Percentiles rank a stretch among this genome's conserved stretches.
These are phyloP conservation scores for Bufotes viridis DNA, from an alignment of 2,797 vertebrate genomes.

Conservation along the genomic window DNA sequence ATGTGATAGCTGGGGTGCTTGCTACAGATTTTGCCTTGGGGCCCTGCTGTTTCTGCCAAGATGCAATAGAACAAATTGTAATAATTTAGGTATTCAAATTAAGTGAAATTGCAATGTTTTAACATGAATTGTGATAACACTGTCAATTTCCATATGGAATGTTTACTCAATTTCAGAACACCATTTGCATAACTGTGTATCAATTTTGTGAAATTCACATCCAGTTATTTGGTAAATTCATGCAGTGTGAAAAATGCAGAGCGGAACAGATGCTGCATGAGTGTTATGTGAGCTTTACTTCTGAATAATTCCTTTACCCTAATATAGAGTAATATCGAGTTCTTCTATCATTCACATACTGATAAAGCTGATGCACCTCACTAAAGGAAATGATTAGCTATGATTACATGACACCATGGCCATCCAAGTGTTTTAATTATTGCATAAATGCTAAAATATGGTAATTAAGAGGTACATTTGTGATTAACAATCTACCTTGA, in stretches of 20 bases:
- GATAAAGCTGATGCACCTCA: constrained; percentile 12
- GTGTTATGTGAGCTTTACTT: constrained; percentile 20
- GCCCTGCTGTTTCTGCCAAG: neutral
- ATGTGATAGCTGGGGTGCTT: neutral
- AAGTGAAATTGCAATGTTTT: neutral
- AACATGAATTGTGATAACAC: constrained; percentile 1
- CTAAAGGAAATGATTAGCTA: constrained; percentile 30
- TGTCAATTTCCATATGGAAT: constrained; percentile 23
- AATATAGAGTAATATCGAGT: neutral
- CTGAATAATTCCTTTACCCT: constrained; percentile 5
- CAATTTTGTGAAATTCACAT: constrained; percentile 10
- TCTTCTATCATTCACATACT: neutral
- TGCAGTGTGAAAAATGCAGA: constrained; percentile 27
- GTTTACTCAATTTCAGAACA: neutral
- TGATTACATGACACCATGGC: constrained; percentile 11
- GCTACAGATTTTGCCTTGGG: neutral
- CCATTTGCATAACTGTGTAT: neutral
- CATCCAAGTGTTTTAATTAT: constrained; percentile 26
- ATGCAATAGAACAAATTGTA: neutral
- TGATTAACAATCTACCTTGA: constrained; percentile 35
- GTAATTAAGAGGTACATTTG: constrained; percentile 32
- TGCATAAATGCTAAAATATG: constrained; percentile 34
- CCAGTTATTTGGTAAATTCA: neutral
- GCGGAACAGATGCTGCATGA: constrained; percentile 22
- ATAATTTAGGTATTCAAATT: neutral